These are phyloP conservation scores for Aphis craccivora DNA, from an alignment of 1,140 invertebrate species.

Conservation along the genomic window DNA sequence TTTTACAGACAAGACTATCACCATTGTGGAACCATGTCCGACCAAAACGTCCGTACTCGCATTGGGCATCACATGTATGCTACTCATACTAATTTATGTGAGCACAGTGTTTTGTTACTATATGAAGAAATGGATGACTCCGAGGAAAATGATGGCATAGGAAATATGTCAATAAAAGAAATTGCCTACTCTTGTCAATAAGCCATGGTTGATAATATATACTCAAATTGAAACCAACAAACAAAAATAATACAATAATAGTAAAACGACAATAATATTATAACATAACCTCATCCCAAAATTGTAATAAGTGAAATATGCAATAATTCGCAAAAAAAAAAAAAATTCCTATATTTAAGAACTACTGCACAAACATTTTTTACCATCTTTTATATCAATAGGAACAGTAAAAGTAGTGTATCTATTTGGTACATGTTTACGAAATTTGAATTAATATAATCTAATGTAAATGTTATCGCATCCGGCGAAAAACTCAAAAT, in stretches of 20 bases:
- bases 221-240: not conserved
- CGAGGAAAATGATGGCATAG: conserved; percentile 79
- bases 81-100: conserved; percentile 88
- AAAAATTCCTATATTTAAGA: not conserved
- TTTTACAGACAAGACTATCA: conserved; percentile 81
- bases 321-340: not conserved
- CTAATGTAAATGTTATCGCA: not conserved
- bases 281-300: not conserved
- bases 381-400: not conserved
- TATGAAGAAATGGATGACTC: conserved; percentile 88
- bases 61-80: conserved; percentile 85
- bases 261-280: not conserved
- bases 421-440: not conserved
- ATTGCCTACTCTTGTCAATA: not conserved
- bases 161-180: not conserved
- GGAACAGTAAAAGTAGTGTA: not conserved
- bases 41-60: conserved; percentile 88
- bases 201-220: conserved; percentile 41
- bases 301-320: not conserved
- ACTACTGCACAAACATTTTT: not conserved
- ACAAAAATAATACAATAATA: not conserved
- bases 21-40: conserved; percentile 85
- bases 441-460: not conserved
- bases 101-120: conserved; percentile 88
- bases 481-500: not conserved